phyloP scores from a whole-genome alignment of 2,797 vertebrate species.

The Holocentrus rufus region DNA sequence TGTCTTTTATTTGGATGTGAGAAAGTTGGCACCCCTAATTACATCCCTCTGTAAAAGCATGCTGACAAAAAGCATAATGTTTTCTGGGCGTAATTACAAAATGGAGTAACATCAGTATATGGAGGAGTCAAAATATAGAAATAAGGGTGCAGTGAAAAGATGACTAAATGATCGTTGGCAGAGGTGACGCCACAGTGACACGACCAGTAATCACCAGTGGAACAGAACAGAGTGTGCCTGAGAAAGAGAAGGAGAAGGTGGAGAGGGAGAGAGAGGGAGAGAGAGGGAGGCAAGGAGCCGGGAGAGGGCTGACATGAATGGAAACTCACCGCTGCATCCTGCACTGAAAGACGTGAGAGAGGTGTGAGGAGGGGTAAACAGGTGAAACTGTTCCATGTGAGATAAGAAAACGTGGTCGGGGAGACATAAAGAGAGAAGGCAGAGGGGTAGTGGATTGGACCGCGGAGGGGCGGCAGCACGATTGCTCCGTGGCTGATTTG shows the following conservation, averaged over 20 bases:
- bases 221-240: slow-evolving; percentile 48
- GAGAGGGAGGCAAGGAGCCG: slow-evolving; percentile 46
- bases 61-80: no score
- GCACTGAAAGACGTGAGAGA: slow-evolving; percentile 14
- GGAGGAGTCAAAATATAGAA: not conserved
- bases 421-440: slow-evolving; percentile 12
- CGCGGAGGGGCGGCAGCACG: not conserved
- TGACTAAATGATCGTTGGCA: slow-evolving; percentile 39
- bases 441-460: slow-evolving; percentile 19
- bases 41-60: no score
- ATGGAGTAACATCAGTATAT: not conserved
- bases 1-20: no score
- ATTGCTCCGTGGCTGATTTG: slow-evolving; percentile 6
- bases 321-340: slow-evolving; percentile 35
- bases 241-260: slow-evolving; percentile 4
- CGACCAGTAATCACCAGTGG: slow-evolving; percentile 34
- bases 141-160: slow-evolving; percentile 10
- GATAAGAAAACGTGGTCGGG: slow-evolving; percentile 25
- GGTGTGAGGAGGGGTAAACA: slow-evolving; percentile 11
- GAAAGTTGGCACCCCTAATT: no score
- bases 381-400: slow-evolving; percentile 41
- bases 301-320: slow-evolving; percentile 49
- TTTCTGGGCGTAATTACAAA: no score
- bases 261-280: not conserved
- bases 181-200: slow-evolving; percentile 44